Conservation (phyloP, 2,888 invertebrate genomes). For the Lepidocyrtoides sp. region DNA sequence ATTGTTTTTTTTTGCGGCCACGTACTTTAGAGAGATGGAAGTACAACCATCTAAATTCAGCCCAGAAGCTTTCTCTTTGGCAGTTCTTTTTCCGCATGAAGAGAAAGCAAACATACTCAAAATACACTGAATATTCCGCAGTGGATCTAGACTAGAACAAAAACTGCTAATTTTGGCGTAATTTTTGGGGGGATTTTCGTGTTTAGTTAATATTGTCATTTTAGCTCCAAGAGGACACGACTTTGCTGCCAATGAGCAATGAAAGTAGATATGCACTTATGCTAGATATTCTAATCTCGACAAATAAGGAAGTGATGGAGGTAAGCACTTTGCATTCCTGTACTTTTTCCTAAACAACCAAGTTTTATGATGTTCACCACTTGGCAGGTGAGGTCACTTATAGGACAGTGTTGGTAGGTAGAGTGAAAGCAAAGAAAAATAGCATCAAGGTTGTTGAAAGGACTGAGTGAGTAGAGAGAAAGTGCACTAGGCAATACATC, state of each 20-base stretch:
- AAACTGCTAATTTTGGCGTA: background rate
- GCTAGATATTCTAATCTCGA: background rate
- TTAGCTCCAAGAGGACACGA: background rate
- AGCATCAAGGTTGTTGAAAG: background rate
- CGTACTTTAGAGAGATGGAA: background rate
- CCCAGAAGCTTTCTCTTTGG: background rate
- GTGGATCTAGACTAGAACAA: background rate
- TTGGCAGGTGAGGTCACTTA: slow-evolving; percentile 53
- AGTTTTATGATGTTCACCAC: background rate
- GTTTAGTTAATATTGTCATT: background rate
- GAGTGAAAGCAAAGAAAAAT: background rate
- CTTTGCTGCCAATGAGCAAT: background rate
- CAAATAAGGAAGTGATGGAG: background rate
- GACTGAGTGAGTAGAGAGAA: background rate
- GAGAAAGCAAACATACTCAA: background rate
- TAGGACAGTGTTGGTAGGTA: slow-evolving; percentile 36
- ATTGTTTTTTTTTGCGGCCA: background rate
- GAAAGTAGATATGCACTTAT: background rate
- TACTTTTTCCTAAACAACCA: too few species aligned
- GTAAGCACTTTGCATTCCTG: background rate
- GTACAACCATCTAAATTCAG: background rate
- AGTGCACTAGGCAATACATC: background rate
- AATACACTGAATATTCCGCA: background rate
- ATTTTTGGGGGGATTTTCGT: background rate
- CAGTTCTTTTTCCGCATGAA: background rate